These are phyloP conservation scores for Teleogryllus oceanicus DNA, from an alignment of 2,888 invertebrate genomes.

Conservation along the genomic window DNA sequence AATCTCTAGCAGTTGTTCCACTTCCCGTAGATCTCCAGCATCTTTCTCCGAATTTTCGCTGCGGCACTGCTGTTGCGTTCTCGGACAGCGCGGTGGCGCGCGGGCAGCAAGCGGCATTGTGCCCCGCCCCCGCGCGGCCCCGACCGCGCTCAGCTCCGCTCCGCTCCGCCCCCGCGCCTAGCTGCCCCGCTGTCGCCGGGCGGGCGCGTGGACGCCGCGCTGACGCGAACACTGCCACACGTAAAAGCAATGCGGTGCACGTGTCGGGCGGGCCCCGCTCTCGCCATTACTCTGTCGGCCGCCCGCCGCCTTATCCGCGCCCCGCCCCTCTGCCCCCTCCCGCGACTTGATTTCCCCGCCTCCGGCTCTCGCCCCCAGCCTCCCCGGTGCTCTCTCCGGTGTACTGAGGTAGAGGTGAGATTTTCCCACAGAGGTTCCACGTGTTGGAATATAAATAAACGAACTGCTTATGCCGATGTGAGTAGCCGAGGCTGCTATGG, in stretches of 20 bases:
- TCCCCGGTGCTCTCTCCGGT: too few relatives aligned
- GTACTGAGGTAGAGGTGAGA: too few relatives aligned
- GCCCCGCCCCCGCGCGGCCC: not conserved
- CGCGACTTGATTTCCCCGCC: not conserved
- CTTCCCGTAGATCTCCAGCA: too few relatives aligned
- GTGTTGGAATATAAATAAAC: too few relatives aligned
- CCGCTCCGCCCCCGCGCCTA: not conserved
- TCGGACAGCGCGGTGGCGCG: not conserved
- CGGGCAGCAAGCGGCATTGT: not conserved
- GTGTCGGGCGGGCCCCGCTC: not conserved
- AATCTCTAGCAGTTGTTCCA: too few relatives aligned
- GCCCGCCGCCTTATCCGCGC: constrained; percentile 3
- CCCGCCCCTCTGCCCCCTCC: not conserved
- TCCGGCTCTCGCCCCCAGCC: not conserved
- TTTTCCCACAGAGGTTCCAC: too few relatives aligned
- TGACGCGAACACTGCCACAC: constrained; percentile 18
- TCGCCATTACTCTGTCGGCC: not conserved
- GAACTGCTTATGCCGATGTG: too few relatives aligned
- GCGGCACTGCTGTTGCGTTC: too few relatives aligned
- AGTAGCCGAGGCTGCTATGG: too few relatives aligned
- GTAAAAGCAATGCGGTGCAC: constrained; percentile 18
- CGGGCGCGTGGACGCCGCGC: not conserved
- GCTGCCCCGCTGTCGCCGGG: not conserved
- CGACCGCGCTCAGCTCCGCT: not conserved
- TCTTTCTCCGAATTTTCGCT: too few relatives aligned